Percentiles rank a stretch among this genome's conserved stretches.
phyloP scores from a whole-genome alignment of 2,797 vertebrate species.

The Cyprinella venusta region DNA sequence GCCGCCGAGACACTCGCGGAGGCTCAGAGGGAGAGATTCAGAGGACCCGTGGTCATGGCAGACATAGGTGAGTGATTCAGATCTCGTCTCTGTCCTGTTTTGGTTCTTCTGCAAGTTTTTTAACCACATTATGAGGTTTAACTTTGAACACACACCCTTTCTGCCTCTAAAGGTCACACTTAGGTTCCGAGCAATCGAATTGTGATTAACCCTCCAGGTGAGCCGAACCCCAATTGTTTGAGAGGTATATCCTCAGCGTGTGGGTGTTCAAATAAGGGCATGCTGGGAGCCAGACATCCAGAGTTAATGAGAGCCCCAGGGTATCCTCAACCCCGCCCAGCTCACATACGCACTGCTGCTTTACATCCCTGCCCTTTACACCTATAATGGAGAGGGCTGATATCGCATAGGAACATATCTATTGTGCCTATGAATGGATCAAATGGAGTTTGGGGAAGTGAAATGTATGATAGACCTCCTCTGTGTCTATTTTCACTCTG shows the following conservation, averaged over 20 bases:
- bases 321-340: conserved; percentile 41
- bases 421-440: conserved; percentile 14
- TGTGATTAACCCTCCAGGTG: conserved; percentile 39
- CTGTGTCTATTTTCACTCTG: conserved; percentile 73
- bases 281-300: conserved; percentile 45
- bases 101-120: conserved; percentile 2
- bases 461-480: conserved; percentile 46
- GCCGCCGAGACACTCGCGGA: conserved; percentile 39
- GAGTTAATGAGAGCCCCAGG: conserved; percentile 44
- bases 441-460: neutral
- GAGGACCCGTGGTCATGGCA: conserved; percentile 72
- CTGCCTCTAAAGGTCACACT: conserved; percentile 56
- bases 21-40: conserved; percentile 44
- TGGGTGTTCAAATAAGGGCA: conserved; percentile 50
- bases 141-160: conserved; percentile 14
- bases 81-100: conserved; percentile 43
- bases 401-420: conserved; percentile 5
- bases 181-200: conserved; percentile 3
- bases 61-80: conserved; percentile 75
- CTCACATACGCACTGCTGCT: conserved; percentile 30
- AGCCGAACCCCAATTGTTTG: conserved; percentile 6
- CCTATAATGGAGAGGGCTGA: neutral
- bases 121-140: neutral
- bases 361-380: conserved; percentile 22
- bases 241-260: conserved; percentile 18